These are phyloP conservation scores for Aphelocoma californica DNA, from an alignment of 2,797 vertebrate species.

Conservation along the genomic window DNA sequence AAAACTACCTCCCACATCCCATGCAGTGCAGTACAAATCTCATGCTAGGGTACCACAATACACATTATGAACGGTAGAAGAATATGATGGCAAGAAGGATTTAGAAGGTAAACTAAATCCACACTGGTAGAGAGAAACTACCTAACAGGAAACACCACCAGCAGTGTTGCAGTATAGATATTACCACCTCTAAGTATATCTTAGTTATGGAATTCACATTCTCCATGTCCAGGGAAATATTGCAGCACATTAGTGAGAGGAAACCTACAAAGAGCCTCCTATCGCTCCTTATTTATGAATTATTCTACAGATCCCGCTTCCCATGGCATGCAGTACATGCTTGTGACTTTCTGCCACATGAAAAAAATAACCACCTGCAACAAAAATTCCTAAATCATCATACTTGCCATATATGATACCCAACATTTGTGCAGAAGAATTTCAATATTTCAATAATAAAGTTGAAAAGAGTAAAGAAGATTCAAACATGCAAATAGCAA, in stretches of 20 bases:
- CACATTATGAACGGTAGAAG: neutral
- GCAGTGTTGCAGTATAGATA: neutral
- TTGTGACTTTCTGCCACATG: neutral
- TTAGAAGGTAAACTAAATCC: neutral
- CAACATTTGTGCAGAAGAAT: neutral
- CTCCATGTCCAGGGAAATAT: neutral
- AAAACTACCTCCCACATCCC: neutral
- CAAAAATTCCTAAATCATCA: neutral
- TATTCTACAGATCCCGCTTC: neutral
- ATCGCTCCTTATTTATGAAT: neutral
- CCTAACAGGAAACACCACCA: neutral
- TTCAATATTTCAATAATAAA: neutral
- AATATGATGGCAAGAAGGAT: neutral
- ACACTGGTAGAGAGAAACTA: neutral
- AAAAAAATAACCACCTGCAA: neutral
- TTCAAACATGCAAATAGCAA: neutral
- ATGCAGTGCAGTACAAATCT: neutral
- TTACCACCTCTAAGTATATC: neutral
- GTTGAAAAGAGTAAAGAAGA: neutral
- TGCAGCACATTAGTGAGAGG: neutral
- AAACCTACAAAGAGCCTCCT: neutral
- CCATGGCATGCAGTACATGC: fast-evolving
- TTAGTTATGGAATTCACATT: neutral
- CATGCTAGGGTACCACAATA: neutral
- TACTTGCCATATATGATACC: neutral